phyloP scores from a whole-genome alignment of 2,797 vertebrate species.

The Pseudochromis fuscus region DNA sequence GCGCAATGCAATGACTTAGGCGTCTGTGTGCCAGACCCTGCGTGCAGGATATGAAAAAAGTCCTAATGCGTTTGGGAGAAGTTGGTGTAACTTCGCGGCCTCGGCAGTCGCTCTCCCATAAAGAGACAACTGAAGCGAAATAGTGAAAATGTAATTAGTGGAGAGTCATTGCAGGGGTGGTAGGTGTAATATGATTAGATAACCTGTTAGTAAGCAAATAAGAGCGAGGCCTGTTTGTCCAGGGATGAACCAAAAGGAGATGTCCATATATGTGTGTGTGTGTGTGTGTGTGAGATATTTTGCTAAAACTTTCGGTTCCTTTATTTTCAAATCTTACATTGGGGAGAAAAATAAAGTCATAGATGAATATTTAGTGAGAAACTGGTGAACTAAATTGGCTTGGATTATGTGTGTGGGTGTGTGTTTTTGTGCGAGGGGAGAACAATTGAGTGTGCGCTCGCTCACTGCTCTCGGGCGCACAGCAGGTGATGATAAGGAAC shows the following conservation, averaged over 20 bases:
- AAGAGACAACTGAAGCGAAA: conserved; percentile 22
- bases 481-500: conserved; percentile 79
- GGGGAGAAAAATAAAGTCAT: conserved; percentile 27
- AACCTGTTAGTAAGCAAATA: conserved; percentile 33
- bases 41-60: conserved; percentile 66
- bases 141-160: conserved; percentile 4
- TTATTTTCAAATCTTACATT: background rate
- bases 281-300: conserved; percentile 37
- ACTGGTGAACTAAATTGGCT: conserved; percentile 63
- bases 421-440: conserved; percentile 37
- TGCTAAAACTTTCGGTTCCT: no score
- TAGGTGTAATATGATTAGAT: conserved; percentile 43
- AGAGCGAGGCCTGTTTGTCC: conserved; percentile 32
- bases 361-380: conserved; percentile 40
- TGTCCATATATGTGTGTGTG: conserved; percentile 6
- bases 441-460: conserved; percentile 54
- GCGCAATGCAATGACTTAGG: conserved; percentile 62
- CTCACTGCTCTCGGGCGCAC: conserved; percentile 51
- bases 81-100: conserved; percentile 48
- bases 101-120: conserved; percentile 3
- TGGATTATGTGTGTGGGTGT: conserved; percentile 49
- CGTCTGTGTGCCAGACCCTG: conserved; percentile 45
- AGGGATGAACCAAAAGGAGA: no score
- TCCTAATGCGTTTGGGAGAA: conserved; percentile 39
- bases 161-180: conserved; percentile 25